Evolutionary conservation across 2,888 invertebrate genomes (phyloP), one percentile per base, ranked within the genome.

Genomic region (Alviniconcha strummeri): DNA sequence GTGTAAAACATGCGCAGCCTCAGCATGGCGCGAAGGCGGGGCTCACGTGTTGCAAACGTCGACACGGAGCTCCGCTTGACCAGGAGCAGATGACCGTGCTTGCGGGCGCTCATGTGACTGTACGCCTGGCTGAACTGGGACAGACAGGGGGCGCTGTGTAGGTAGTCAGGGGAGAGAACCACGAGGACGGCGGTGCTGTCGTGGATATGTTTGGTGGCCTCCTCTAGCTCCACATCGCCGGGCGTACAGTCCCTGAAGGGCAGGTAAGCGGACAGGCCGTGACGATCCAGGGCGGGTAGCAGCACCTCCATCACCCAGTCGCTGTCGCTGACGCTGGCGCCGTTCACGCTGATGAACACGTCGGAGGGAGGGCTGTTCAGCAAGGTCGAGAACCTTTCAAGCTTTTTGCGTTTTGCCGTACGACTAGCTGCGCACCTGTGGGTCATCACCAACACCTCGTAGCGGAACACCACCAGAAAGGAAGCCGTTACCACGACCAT

Each of bases 331-430:
- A 75, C 81, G 64, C 54, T 81, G 54, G 60, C 74, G n/a, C n/a
- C 13, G 71, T 52, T 55, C n/a, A 55, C 6, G 54, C 81, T 81
- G 81, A 81, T 81, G 75, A 81, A 81, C 75, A 81, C 60, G 75
- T 81, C 75, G 36, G 36, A 74, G 4, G 7, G 19, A 1, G 8
- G 72, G 52, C 57, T 17, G 19, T 13, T 72, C 54, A 80, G 80
- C 19, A 72, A 19, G n/a, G 72, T 8, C 7, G 55, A 56, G n/a
- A 54, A 71, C 5, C 11, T 71, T 19, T 80, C 72, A n/a, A n/a
- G n/a, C 56, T 72, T 57, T 36, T 36, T n/a, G 52, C 76, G 56
- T 8, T 5, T 4, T 0, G 17, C 15, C 0, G 17, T 8, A 13
- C 55, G 54, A 1, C 17, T 13, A 1, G 54, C 54, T 9, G 17